Evolutionary conservation across 2,888 invertebrate species (phyloP).

Genomic region (Clitarchus hookeri): DNA sequence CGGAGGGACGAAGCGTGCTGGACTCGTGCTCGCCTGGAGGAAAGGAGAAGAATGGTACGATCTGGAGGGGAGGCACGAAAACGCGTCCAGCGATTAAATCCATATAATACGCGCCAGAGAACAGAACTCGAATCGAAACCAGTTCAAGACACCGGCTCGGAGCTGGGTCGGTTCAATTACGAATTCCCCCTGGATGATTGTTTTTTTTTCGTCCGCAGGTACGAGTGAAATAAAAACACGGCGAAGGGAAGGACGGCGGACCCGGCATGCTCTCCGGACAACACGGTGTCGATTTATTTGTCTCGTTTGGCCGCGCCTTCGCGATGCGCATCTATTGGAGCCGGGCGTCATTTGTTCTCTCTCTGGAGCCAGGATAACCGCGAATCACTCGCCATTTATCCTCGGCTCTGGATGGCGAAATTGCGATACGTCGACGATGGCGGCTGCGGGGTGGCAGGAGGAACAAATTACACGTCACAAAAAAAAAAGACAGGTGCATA

Average conservation of each 20-base stretch:
- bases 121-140: background rate
- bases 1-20: background rate
- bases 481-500: background rate
- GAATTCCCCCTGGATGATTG: background rate
- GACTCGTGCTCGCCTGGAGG: no score
- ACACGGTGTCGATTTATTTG: background rate
- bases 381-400: constrained; percentile 8
- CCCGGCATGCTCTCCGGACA: background rate
- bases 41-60: no score
- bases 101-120: background rate
- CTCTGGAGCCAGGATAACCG: background rate
- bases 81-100: background rate
- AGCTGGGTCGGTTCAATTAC: background rate
- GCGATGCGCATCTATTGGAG: background rate
- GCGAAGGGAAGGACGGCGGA: background rate
- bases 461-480: background rate
- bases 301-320: background rate
- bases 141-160: background rate
- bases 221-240: background rate
- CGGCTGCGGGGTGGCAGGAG: background rate
- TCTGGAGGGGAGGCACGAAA: background rate
- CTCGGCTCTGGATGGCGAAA: background rate
- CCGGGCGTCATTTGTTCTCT: background rate
- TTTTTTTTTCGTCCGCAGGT: background rate
- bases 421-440: background rate